These are phyloP conservation scores for Leucoraja ocellata DNA, from an alignment of 2,797 vertebrate species.

Conservation along the genomic window DNA sequence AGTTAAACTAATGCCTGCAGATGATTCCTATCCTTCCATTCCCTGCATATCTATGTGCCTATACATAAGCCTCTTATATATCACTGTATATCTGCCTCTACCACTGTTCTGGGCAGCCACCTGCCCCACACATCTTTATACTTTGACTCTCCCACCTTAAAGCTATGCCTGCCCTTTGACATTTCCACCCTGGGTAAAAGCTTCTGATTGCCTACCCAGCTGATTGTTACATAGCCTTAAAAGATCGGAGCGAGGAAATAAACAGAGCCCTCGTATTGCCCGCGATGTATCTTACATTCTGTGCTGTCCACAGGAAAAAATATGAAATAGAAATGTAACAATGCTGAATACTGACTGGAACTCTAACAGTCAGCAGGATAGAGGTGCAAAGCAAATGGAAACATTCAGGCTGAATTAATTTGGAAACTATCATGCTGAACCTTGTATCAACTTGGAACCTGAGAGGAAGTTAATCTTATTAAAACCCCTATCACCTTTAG, in stretches of 20 bases:
- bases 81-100: too few species aligned
- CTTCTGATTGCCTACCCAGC: too few species aligned
- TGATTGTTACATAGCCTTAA: not conserved
- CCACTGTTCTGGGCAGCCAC: too few species aligned
- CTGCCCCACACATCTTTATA: too few species aligned
- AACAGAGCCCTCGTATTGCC: not conserved
- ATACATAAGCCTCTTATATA: too few species aligned
- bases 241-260: not conserved
- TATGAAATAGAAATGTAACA: not conserved
- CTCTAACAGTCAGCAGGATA: not conserved
- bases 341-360: not conserved
- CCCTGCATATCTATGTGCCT: too few species aligned
- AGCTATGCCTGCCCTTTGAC: too few species aligned
- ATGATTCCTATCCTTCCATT: too few species aligned
- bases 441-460: not conserved
- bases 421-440: not conserved
- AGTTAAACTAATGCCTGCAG: too few species aligned
- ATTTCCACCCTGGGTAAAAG: too few species aligned
- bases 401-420: not conserved
- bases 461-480: not conserved
- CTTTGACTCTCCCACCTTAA: too few species aligned
- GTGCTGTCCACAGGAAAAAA: not conserved
- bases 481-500: not conserved
- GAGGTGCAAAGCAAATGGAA: not conserved
- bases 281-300: not conserved